Base-by-base conservation (phyloP, 2,113 vertebrate genomes). In the Pomatorhinus ruficollis region DNA sequence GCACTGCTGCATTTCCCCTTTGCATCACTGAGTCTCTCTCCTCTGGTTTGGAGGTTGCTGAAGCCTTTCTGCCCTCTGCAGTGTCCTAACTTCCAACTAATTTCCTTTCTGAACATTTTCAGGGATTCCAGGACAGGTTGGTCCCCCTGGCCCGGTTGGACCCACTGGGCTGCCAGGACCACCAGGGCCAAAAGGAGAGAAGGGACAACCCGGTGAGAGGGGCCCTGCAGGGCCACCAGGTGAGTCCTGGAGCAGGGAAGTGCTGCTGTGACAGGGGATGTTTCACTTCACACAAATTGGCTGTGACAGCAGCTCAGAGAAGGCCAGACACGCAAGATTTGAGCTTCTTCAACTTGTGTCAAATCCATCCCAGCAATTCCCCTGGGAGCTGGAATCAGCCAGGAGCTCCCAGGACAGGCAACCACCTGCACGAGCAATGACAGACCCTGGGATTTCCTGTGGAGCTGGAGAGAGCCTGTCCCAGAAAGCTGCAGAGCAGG, bases 151-250 rank as follows among this genome's bases (percentile, higher is more conserved):
- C 30, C 98, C 98, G 0, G 95, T 95, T 12, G 98, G 98, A 9
- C 98, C 98, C 74, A 97, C 95, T 10, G 98, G 98, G 60, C 96
- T 97, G 30, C 93, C 97, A 77, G 97, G 97, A 81, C 96, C 96
- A 17, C 97, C 97, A n/a, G 98, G 98, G 18, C 97, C 98, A 53
- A 98, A 98, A 96, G 98, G 98, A 60, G 98, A 98, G 93, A 95
- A 91, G 54, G 98, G 98, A 52, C 97, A 98, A 21, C 90, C 95
- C 0, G 99, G 99, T 8, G 96, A 98, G 89, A 98, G 94, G 60
- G 98, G 98, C 50, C 98, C 97, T 0, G 96, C 97, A 8, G 99
- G 99, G 80, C 98, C 98, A 56, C 97, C 97, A 28, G 99, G 99
- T 99, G 96, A 98, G 97, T 88, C 15, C 72, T 52, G 18, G 33